Evolutionary conservation across 2,797 vertebrate genomes (phyloP), one percentile per base, ranked within the genome.

Genomic region (Acanthis flammea): DNA sequence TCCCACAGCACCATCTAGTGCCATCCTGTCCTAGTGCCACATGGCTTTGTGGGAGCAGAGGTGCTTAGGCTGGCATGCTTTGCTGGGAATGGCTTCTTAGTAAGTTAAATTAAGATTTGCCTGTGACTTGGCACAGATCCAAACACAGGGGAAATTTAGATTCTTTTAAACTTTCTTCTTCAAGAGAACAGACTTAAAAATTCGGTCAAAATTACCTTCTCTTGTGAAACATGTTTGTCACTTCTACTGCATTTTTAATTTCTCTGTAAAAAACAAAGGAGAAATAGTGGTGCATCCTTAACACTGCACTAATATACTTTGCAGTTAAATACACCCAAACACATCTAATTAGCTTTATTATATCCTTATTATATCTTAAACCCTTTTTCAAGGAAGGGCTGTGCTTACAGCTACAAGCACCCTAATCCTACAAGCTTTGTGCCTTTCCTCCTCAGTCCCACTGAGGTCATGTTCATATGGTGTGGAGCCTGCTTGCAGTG

Each of bases 1-100:
- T 97, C 94, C 97, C 97, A 98, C 97, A 98, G 98, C 96, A 94
- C 98, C 98, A 98, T 96, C 98, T 98, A 98, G 98, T 96, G 95
- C 53, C 28, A 58, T 68, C 23, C 35, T 90, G 92, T 94, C 86
- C 35, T 79, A 58, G 62, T 94, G 50, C 66, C 89, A 70, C 42
- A 37, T n/a, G 65, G 28, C 24, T 94, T 90, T 88, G 61, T 70
- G 87, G 30, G 42, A 30, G 54, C 47, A 60, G 67, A 50, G 86
- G 39, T 83, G 75, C 48, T 48, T 73, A 55, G 82, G 28, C 35
- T 61, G 60, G 30, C 41, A 28, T 0, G 15, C 84, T 92, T 86
- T 87, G 45, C 73, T 74, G 50, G 50, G 45, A 60, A 27, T n/a
- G 42, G 35, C 31, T 6, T 63, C 39, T 71, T 63, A 60, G 57